Percentiles rank a stretch among this genome's conserved stretches.
phyloP scores from a whole-genome alignment of 1,140 invertebrate genomes.

The Doryteuthis pealeii region DNA sequence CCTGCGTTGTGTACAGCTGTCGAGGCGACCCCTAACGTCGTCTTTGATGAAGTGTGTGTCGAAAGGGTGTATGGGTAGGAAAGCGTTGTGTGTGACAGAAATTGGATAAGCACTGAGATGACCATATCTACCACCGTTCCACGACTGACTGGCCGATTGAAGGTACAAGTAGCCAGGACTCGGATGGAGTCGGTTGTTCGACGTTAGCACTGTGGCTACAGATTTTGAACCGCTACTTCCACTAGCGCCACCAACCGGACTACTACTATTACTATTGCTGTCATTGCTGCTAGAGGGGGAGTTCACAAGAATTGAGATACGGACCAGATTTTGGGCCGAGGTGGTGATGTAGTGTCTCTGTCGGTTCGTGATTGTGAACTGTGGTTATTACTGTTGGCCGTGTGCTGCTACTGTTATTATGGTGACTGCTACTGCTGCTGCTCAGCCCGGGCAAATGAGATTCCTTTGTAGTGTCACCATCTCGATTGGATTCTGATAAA shows the following conservation, averaged over 20 bases:
- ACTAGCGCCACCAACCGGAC: constrained; percentile 19
- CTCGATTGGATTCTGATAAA: constrained; percentile 3
- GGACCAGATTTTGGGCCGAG: constrained; percentile 40
- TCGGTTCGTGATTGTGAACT: constrained; percentile 1
- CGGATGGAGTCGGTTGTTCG: constrained; percentile 16
- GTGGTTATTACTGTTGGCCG: background rate
- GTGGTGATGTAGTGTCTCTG: constrained; percentile 10
- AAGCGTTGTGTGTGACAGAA: constrained; percentile 42
- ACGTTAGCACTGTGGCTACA: background rate
- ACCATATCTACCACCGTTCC: constrained; percentile 30
- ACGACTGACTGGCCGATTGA: constrained; percentile 23
- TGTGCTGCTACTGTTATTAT: background rate
- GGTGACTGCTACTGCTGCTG: background rate
- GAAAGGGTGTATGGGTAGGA: constrained; percentile 47
- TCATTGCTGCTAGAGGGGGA: constrained; percentile 22
- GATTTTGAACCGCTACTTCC: background rate
- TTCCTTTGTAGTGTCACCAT: background rate
- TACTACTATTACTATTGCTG: constrained; percentile 15
- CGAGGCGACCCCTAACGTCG: constrained; percentile 24
- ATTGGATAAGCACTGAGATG: constrained; percentile 34
- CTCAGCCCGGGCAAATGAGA: background rate
- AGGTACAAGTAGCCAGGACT: constrained; percentile 33
- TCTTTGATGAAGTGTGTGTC: constrained; percentile 32
- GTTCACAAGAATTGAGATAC: constrained; percentile 34
- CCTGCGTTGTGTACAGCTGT: constrained; percentile 20